These are phyloP conservation scores for Chirona hameri DNA, from an alignment of 2,888 invertebrate species.

Conservation along the genomic window DNA sequence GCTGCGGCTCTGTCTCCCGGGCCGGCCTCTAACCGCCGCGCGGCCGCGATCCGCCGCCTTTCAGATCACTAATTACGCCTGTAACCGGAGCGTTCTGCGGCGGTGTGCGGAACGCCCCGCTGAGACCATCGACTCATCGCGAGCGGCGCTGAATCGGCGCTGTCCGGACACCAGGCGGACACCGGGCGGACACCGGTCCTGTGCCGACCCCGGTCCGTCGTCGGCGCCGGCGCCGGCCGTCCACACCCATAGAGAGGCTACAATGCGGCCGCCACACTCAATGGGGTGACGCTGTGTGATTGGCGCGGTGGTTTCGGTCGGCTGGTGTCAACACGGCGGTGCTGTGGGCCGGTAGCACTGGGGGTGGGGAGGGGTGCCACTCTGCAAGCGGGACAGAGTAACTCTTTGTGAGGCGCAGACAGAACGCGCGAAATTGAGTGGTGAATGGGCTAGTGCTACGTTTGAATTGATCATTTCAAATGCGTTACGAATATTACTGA, in stretches of 20 bases:
- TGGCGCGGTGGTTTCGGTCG: not conserved
- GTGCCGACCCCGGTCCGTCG: not conserved
- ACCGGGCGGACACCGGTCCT: too few species aligned
- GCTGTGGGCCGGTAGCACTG: too few species aligned
- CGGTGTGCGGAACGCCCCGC: not conserved
- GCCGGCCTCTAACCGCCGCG: too few species aligned
- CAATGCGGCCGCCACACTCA: not conserved
- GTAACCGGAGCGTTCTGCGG: not conserved
- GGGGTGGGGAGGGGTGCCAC: too few species aligned
- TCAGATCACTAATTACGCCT: conserved; percentile 2
- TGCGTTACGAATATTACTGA: too few species aligned
- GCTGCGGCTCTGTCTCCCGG: not conserved
- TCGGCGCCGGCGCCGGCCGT: not conserved
- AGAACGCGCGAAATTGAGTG: too few species aligned
- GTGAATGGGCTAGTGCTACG: not conserved
- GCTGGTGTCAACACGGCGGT: not conserved
- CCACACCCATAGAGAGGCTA: not conserved
- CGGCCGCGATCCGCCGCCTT: not conserved
- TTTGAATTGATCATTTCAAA: too few species aligned
- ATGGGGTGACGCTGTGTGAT: not conserved
- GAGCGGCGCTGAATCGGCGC: not conserved
- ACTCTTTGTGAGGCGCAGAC: too few species aligned
- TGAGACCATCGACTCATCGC: not conserved
- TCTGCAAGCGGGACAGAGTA: too few species aligned
- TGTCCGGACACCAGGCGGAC: not conserved